These are phyloP conservation scores for Nymphalis urticae DNA, from an alignment of 2,888 invertebrate species.

Conservation along the genomic window DNA sequence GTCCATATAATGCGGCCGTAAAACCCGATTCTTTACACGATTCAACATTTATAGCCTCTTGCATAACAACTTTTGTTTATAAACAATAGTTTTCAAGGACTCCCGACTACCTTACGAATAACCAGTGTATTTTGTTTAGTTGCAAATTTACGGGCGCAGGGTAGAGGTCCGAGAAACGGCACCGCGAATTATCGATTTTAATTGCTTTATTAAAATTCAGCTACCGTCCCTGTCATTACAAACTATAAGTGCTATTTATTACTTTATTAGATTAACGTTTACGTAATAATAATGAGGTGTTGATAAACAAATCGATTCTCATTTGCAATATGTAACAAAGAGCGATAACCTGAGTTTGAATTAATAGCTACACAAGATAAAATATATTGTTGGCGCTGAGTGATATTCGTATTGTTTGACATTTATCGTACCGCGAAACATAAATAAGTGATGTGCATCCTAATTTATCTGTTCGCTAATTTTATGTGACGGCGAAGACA, in stretches of 20 bases:
- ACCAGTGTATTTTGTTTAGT: constrained; percentile 55
- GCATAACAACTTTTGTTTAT: constrained; percentile 80
- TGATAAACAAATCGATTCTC: constrained; percentile 16
- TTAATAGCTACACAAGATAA: constrained; percentile 8
- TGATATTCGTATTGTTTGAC: constrained; percentile 25
- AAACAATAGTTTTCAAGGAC: constrained; percentile 77
- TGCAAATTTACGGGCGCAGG: constrained; percentile 53
- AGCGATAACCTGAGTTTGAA: constrained; percentile 9
- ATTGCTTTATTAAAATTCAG: constrained; percentile 58
- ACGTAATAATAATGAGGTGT: constrained; percentile 28
- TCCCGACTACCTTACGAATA: constrained; percentile 54
- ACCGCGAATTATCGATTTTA: constrained; percentile 30
- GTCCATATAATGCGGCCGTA: constrained; percentile 77
- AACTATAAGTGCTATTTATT: constrained; percentile 48
- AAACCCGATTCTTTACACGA: constrained; percentile 71
- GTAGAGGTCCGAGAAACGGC: constrained; percentile 48
- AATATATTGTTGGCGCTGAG: constrained; percentile 11
- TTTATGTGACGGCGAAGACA: constrained; percentile 20
- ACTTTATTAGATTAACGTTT: constrained; percentile 39
- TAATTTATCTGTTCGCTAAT: constrained; percentile 18
- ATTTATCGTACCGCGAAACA: constrained; percentile 19
- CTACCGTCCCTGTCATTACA: constrained; percentile 48
- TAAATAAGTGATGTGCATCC: constrained; percentile 20
- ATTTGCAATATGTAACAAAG: constrained; percentile 12
- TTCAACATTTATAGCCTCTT: constrained; percentile 67